Percentiles rank a stretch among this genome's conserved stretches.
These are phyloP conservation scores for Galeopsomyia nigrocyanea DNA, from an alignment of 2,888 invertebrate species.

Conservation along the genomic window DNA sequence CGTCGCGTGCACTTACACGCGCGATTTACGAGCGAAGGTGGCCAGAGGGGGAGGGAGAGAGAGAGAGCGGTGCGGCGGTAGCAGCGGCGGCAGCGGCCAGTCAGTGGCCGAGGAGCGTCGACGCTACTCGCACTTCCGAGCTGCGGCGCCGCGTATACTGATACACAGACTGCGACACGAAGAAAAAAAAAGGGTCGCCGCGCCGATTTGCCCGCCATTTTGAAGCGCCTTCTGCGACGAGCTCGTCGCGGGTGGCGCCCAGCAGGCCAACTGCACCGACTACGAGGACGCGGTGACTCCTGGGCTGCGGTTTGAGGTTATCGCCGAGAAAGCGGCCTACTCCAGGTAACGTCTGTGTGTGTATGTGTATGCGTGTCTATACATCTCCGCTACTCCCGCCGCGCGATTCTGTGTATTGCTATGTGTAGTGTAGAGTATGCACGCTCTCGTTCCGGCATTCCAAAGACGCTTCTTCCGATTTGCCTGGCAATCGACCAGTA, in stretches of 20 bases:
- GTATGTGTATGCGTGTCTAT: not conserved
- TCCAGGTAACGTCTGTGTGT: constrained; percentile 15
- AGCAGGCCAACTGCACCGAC: too few species aligned
- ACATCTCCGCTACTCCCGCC: too few species aligned
- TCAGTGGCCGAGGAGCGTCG: constrained; percentile 24
- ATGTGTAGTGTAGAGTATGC: too few species aligned
- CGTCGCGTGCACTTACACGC: too few species aligned
- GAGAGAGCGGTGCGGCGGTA: not conserved
- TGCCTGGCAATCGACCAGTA: not conserved
- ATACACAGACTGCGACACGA: not conserved
- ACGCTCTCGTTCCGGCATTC: constrained; percentile 33
- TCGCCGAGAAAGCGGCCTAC: constrained; percentile 7
- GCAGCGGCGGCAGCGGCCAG: constrained; percentile 11
- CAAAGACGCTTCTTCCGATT: constrained; percentile 4
- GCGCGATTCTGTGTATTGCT: too few species aligned
- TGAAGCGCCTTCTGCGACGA: constrained; percentile 25
- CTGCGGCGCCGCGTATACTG: constrained; percentile 11
- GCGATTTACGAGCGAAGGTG: not conserved
- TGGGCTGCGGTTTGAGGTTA: constrained; percentile 30
- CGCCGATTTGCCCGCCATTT: constrained; percentile 40
- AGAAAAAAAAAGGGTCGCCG: constrained; percentile 30
- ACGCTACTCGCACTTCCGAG: constrained; percentile 6
- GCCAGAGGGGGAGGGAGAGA: not conserved
- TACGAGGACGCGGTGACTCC: not conserved
- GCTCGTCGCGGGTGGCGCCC: constrained; percentile 2